These are phyloP conservation scores for Ardeotis arabs DNA, from an alignment of 2,113 vertebrate genomes.

Conservation along the genomic window DNA sequence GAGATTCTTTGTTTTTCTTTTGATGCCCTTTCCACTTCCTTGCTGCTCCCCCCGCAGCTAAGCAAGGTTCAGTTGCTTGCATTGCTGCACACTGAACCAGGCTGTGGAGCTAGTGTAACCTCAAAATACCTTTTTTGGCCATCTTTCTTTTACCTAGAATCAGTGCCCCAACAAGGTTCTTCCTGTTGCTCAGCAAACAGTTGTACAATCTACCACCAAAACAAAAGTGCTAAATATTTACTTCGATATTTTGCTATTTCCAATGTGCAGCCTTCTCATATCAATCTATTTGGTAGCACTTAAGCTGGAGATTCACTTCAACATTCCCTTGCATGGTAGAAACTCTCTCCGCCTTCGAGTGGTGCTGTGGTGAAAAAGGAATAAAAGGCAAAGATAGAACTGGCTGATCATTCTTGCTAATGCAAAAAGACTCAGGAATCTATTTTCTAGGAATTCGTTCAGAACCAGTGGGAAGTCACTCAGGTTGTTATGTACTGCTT, in stretches of 20 bases:
- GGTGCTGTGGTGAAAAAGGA: not conserved
- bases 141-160: not conserved
- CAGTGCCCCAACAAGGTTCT: not conserved
- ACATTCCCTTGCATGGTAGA: not conserved
- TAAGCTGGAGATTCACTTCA: not conserved
- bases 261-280: not conserved
- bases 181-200: not conserved
- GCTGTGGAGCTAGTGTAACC: accelerated
- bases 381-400: not conserved
- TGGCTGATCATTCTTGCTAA: not conserved
- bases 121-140: not conserved
- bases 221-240: not conserved
- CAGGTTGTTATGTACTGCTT: not conserved
- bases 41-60: not conserved
- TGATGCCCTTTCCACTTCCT: not conserved
- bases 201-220: not conserved
- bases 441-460: not conserved
- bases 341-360: not conserved
- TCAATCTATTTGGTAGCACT: not conserved
- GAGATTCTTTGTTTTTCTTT: not conserved
- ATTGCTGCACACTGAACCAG: not conserved
- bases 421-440: not conserved
- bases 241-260: not conserved
- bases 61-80: not conserved
- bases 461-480: not conserved